phyloP scores from a whole-genome alignment of 2,113 vertebrate genomes.

The Brachirus orientalis region DNA sequence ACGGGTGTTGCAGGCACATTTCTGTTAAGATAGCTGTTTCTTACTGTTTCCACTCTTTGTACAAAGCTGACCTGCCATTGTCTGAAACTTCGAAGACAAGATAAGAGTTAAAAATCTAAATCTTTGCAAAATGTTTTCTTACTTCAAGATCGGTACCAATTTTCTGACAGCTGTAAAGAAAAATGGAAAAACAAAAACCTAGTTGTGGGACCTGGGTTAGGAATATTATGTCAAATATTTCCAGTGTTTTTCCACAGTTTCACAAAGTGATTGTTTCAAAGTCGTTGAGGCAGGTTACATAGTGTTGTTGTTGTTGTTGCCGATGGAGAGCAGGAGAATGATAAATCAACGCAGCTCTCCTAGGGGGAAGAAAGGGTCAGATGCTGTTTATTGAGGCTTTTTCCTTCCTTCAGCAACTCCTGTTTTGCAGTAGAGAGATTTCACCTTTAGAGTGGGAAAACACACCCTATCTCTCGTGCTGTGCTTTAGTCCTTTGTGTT shows the following conservation, averaged over 20 bases:
- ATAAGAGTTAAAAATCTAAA: no score
- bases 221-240: neutral
- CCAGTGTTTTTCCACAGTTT: neutral
- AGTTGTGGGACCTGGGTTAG: no score
- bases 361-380: conserved; percentile 17
- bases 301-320: conserved; percentile 36
- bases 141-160: neutral
- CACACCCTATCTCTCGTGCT: neutral
- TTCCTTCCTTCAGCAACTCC: conserved; percentile 56
- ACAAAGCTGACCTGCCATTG: no score
- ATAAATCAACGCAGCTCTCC: conserved; percentile 45
- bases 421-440: conserved; percentile 26
- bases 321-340: conserved; percentile 17
- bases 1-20: no score
- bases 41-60: neutral
- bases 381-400: conserved; percentile 52
- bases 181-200: neutral
- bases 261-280: conserved; percentile 27
- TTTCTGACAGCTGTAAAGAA: neutral
- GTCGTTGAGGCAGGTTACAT: conserved; percentile 18
- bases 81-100: neutral
- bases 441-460: conserved; percentile 30
- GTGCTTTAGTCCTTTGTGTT: neutral
- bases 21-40: no score
- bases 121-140: neutral